Percentiles rank a stretch among this genome's conserved stretches.
Evolutionary conservation across 2,888 invertebrate genomes (phyloP).

Genomic region (Xylota sylvarum): DNA sequence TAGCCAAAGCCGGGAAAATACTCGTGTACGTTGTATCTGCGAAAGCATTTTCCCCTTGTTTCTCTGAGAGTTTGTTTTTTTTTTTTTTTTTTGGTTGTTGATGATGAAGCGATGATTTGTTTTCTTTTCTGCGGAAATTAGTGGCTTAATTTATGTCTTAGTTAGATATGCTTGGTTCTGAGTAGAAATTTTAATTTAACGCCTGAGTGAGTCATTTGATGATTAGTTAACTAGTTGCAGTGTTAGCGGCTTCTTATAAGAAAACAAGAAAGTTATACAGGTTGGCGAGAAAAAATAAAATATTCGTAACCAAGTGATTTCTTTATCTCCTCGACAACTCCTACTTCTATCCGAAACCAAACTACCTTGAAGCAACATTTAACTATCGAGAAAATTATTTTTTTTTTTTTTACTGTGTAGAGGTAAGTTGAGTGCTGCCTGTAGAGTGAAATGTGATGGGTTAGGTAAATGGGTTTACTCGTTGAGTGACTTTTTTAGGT

Average conservation of each 20-base stretch:
- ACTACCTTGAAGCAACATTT: too few species aligned
- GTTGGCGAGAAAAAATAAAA: too few species aligned
- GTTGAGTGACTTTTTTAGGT: too few species aligned
- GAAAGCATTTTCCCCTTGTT: conserved; percentile 51
- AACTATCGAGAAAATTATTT: too few species aligned
- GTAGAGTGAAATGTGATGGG: too few species aligned
- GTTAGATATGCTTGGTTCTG: background rate
- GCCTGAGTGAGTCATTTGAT: conserved; percentile 16
- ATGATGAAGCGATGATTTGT: conserved; percentile 47
- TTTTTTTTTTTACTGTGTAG: too few species aligned
- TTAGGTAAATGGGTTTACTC: too few species aligned
- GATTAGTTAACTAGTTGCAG: background rate
- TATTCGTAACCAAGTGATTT: too few species aligned
- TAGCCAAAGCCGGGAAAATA: conserved; percentile 38
- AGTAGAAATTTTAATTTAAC: conserved; percentile 22
- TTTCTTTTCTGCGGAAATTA: conserved; percentile 62
- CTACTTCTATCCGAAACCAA: too few species aligned
- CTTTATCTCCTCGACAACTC: too few species aligned
- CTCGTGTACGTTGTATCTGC: conserved; percentile 18
- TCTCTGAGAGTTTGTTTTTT: background rate
- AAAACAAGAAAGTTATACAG: background rate
- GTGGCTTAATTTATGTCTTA: conserved; percentile 20
- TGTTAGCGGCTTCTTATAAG: background rate
- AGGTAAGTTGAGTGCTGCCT: too few species aligned
- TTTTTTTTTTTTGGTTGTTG: conserved; percentile 9